Conservation (phyloP, 1,140 invertebrate species). For the Ceratina calcarata region DNA sequence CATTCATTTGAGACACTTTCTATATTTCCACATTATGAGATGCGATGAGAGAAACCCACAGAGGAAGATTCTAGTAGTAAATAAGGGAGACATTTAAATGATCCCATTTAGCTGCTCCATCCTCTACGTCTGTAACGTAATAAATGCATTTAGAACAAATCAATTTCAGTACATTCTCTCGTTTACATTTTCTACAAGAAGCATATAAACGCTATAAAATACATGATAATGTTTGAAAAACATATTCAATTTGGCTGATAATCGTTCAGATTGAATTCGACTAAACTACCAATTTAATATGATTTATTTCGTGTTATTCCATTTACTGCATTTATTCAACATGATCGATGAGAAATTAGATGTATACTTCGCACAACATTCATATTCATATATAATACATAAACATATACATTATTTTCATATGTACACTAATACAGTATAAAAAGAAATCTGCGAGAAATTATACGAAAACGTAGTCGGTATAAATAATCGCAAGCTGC, state of each 20-base stretch:
- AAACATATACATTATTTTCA: slow-evolving; percentile 27
- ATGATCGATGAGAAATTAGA: slow-evolving; percentile 12
- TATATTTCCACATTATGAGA: no score
- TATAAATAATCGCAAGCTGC: background rate
- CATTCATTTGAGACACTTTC: no score
- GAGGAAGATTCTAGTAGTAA: no score
- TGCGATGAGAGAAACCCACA: no score
- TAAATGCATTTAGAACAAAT: no score
- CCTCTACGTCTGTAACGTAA: no score
- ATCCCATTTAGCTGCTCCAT: no score
- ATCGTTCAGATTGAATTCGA: background rate
- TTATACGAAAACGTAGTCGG: slow-evolving; percentile 4
- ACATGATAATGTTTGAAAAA: background rate
- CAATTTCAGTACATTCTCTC: no score
- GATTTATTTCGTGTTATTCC: slow-evolving; percentile 20
- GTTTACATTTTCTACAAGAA: background rate
- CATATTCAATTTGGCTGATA: background rate
- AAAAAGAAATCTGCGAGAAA: slow-evolving; percentile 11
- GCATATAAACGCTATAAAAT: background rate
- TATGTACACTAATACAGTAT: slow-evolving; percentile 13
- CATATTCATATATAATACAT: slow-evolving; percentile 5
- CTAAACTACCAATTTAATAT: slow-evolving; percentile 9
- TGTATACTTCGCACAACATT: slow-evolving; percentile 17
- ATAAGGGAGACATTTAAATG: no score
- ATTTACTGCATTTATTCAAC: slow-evolving; percentile 29